Conservation (phyloP, 1,140 invertebrate genomes). For the Brachionus plicatilis region DNA sequence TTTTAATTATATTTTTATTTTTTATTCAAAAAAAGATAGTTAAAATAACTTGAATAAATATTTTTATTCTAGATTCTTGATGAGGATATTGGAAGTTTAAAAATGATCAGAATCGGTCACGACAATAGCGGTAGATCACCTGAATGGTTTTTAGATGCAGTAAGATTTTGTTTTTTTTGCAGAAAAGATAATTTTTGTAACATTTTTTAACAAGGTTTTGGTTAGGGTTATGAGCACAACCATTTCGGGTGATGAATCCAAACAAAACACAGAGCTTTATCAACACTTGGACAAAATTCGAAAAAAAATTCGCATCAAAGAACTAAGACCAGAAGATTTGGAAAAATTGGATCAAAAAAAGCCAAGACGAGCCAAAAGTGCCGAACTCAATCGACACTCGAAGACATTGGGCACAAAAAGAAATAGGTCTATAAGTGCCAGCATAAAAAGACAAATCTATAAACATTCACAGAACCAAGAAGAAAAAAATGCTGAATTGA, state of each 20-base stretch:
- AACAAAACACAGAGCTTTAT: neutral
- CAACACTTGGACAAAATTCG: neutral
- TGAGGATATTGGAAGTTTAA: conserved; percentile 49
- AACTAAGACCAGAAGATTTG: neutral
- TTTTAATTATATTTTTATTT: no score
- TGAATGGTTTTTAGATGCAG: conserved; percentile 54
- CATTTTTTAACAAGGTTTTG: neutral
- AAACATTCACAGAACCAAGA: neutral
- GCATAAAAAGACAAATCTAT: neutral
- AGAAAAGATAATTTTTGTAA: conserved; percentile 44
- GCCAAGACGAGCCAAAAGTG: conserved; percentile 23
- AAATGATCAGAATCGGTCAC: conserved; percentile 52
- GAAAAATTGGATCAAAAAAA: neutral
- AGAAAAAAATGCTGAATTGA: neutral
- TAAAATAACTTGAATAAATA: neutral
- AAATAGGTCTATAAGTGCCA: neutral
- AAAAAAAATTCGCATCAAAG: conserved; percentile 9
- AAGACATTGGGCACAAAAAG: neutral
- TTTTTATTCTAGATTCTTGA: conserved; percentile 48
- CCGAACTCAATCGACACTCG: neutral
- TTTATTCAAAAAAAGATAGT: no score
- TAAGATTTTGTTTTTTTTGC: conserved; percentile 47
- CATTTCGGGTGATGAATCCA: neutral
- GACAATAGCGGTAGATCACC: conserved; percentile 52
- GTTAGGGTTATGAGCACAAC: neutral